These are phyloP conservation scores for Stenopsyche tienmushanensis DNA, from an alignment of 1,140 invertebrate species.

Conservation along the genomic window DNA sequence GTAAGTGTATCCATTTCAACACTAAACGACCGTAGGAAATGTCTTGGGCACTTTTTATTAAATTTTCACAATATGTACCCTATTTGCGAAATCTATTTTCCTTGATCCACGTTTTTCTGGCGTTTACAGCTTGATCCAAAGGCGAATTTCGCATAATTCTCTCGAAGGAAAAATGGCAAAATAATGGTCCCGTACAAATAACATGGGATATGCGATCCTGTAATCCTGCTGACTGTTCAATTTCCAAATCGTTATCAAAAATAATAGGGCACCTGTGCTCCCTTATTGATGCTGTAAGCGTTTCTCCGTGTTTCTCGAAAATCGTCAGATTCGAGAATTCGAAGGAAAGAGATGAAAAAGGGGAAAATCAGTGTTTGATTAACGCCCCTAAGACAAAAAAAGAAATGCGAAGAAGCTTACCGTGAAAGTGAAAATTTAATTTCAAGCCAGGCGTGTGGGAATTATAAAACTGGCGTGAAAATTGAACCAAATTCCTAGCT, in stretches of 20 bases:
- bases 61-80: too few relatives aligned
- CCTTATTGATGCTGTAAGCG: constrained; percentile 2
- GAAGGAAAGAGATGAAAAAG: neutral
- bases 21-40: too few relatives aligned
- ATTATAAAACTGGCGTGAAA: too few relatives aligned
- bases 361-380: constrained; percentile 2
- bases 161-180: too few relatives aligned
- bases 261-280: constrained; percentile 10
- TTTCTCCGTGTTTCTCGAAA: neutral
- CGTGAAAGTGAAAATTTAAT: neutral
- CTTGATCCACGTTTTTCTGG: too few relatives aligned
- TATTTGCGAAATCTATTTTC: too few relatives aligned
- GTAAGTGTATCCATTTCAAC: too few relatives aligned
- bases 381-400: neutral
- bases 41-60: too few relatives aligned
- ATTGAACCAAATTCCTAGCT: too few relatives aligned
- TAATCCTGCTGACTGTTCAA: neutral
- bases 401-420: neutral
- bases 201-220: neutral
- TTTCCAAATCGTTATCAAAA: constrained; percentile 5
- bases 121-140: too few relatives aligned
- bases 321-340: neutral
- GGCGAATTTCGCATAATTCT: too few relatives aligned
- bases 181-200: neutral
- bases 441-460: neutral